Conservation (phyloP, 1,140 invertebrate species). For the Hylyphantes graminicola region DNA sequence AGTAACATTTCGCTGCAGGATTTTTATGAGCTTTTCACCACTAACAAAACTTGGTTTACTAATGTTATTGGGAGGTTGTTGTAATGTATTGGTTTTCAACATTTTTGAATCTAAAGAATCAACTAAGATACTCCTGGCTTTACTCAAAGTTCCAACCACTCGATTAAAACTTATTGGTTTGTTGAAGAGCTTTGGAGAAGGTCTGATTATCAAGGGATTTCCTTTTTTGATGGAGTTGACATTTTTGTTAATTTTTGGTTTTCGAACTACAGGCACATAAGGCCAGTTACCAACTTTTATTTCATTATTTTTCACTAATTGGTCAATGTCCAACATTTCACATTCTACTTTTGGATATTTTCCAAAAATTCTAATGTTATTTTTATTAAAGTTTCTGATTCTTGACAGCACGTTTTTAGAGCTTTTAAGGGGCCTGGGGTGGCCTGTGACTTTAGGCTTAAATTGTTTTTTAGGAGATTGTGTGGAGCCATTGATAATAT, state of each 20-base stretch:
- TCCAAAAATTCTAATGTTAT: conserved; percentile 26
- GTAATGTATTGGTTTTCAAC: too few species aligned
- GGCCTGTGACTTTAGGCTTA: background rate
- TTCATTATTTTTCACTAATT: conserved; percentile 39
- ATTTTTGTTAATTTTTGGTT: too few species aligned
- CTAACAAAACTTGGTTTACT: too few species aligned
- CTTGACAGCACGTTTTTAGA: conserved; percentile 28
- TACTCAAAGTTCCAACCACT: conserved; percentile 15
- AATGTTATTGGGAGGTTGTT: too few species aligned
- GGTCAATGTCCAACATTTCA: conserved; percentile 49
- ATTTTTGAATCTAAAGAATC: conserved; percentile 16
- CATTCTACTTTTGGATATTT: conserved; percentile 43
- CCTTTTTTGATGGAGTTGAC: too few species aligned
- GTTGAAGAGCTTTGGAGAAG: conserved; percentile 21
- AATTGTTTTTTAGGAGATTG: background rate
- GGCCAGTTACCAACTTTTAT: conserved; percentile 56
- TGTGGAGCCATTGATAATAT: background rate
- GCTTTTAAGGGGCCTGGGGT: conserved; percentile 8
- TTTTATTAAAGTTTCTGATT: conserved; percentile 36
- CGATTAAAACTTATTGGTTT: conserved; percentile 43
- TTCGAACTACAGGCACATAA: background rate
- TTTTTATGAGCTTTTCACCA: background rate
- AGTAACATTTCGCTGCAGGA: background rate
- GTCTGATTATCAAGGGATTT: too few species aligned
- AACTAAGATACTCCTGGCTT: conserved; percentile 27